Percentiles rank a stretch among this genome's conserved stretches.
phyloP scores from a whole-genome alignment of 1,140 invertebrate genomes.

The Penaeus chinensis region DNA sequence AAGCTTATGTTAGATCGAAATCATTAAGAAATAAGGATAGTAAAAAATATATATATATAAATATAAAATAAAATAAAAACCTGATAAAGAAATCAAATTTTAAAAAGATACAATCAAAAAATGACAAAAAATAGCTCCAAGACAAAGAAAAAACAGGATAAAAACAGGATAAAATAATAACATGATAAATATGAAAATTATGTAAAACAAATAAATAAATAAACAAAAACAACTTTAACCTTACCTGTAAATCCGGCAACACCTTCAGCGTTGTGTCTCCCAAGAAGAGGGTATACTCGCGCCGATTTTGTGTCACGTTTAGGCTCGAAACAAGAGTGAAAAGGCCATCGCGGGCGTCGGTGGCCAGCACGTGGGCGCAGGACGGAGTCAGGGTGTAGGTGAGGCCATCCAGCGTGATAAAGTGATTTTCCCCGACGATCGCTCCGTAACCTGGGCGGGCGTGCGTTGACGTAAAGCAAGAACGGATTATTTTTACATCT shows the following conservation, averaged over 20 bases:
- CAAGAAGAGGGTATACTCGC: slow-evolving; percentile 25
- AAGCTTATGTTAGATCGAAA: too few species aligned
- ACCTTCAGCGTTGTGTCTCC: slow-evolving; percentile 7
- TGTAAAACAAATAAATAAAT: background rate
- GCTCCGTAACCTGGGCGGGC: slow-evolving; percentile 27
- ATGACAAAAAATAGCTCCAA: too few species aligned
- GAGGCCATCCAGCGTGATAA: slow-evolving; percentile 30
- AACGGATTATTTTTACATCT: too few species aligned
- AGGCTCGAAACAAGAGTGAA: slow-evolving; percentile 27
- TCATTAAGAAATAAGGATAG: too few species aligned
- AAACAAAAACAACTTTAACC: background rate
- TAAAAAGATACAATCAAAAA: too few species aligned
- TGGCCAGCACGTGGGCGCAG: slow-evolving; percentile 18
- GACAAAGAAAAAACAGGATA: too few species aligned
- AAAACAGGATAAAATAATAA: too few species aligned
- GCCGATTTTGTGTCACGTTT: background rate
- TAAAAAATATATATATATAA: too few species aligned
- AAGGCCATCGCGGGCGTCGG: slow-evolving; percentile 10
- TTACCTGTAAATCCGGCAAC: slow-evolving; percentile 18
- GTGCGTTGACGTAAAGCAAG: background rate
- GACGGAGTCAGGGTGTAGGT: slow-evolving; percentile 18
- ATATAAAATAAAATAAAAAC: too few species aligned
- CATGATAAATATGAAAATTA: too few species aligned
- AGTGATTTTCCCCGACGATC: slow-evolving; percentile 34
- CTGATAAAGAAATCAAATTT: too few species aligned